Evolutionary conservation across 2,888 invertebrate species (phyloP), one percentile per base, ranked within the genome.

Genomic region (Megamerina dolium): DNA sequence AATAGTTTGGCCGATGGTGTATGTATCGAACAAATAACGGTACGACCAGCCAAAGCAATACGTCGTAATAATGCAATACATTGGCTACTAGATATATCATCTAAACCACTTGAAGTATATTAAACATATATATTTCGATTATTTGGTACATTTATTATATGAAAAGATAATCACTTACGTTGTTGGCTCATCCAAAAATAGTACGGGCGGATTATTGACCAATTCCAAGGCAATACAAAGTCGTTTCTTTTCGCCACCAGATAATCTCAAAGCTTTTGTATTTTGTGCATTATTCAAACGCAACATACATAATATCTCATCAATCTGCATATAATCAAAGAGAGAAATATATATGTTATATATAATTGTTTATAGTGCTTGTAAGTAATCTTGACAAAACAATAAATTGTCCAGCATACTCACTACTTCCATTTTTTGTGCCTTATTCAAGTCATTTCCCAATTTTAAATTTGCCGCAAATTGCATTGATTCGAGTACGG

Each of bases 131-230:
- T n/a, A n/a, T n/a, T n/a, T n/a, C n/a, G n/a, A n/a, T n/a, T n/a
- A n/a, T n/a, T n/a, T n/a, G n/a, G n/a, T n/a, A n/a, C n/a, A n/a
- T n/a, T n/a, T n/a, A 26, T 14, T 5, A 37, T 14, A 16, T 26
- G 16, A 37, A 31, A 46, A 27, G 13, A 13, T 37, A 36, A 41
- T 37, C 16, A 56, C 62, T 81, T 75, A 95, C 94, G 94, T 93
- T 3, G 96, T 96, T 1, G 95, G 95, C 66, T 96, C 95, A 68
- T 96, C 95, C 46, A 96, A 77, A 68, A 95, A 95, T 68, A 96
- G 81, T 6, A 95, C 84, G 1, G 95, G 93, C 2, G 95, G 96
- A 70, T 96, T 95, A 70, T 94, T 93, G 2, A 72, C 82, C 19
- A 96, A 75, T 67, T 96, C 96, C 49, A 93, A 70, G 1, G 94